These are phyloP conservation scores for Labeo catla DNA, from an alignment of 2,113 vertebrate genomes.

Conservation along the genomic window DNA sequence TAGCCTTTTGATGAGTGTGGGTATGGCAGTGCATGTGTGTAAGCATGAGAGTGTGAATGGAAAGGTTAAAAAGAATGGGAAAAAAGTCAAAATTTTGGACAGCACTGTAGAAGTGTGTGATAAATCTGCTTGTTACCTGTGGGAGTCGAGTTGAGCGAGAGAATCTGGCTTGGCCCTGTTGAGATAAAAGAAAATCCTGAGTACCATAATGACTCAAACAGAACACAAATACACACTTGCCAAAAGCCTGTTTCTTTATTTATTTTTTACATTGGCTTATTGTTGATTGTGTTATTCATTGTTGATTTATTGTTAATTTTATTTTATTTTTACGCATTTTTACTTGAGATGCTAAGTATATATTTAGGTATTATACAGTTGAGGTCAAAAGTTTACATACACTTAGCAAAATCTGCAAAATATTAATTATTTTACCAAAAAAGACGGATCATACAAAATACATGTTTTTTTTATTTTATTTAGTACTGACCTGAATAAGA, in stretches of 20 bases:
- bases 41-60: background rate
- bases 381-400: too few relatives aligned
- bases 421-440: too few relatives aligned
- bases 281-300: background rate
- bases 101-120: background rate
- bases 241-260: too few relatives aligned
- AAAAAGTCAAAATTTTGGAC: background rate
- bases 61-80: background rate
- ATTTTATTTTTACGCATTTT: background rate
- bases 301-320: background rate
- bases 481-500: too few relatives aligned
- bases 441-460: too few relatives aligned
- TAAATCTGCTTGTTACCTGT: slow-evolving; percentile 71
- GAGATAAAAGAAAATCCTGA: slow-evolving; percentile 30
- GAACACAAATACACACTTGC: background rate
- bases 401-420: too few relatives aligned
- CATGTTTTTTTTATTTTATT: too few relatives aligned
- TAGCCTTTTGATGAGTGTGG: background rate
- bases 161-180: slow-evolving; percentile 81
- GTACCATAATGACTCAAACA: slow-evolving; percentile 3
- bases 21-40: background rate
- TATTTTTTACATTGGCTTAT: too few relatives aligned
- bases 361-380: background rate
- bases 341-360: background rate
- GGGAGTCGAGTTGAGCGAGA: slow-evolving; percentile 79